phyloP scores from a whole-genome alignment of 2,113 vertebrate genomes.

The Mastomys coucha region DNA sequence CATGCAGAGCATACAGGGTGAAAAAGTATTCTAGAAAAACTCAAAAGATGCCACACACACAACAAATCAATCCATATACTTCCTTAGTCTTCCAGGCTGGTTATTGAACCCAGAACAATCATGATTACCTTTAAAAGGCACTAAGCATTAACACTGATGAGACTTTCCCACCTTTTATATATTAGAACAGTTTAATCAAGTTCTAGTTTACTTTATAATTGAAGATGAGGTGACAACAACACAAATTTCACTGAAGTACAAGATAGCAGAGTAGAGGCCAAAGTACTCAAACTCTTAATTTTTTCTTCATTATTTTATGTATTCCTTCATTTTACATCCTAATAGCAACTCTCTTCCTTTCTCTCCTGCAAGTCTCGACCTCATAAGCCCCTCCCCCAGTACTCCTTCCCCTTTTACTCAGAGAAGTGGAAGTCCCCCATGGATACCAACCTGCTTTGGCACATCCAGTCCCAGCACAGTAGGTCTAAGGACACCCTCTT shows the following conservation, averaged over 20 bases:
- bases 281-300: background rate
- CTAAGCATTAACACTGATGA: slow-evolving; percentile 5
- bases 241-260: background rate
- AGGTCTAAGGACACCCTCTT: too few relatives aligned
- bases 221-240: background rate
- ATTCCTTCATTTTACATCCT: too few relatives aligned
- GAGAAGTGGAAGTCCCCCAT: too few relatives aligned
- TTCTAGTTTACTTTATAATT: background rate
- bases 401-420: too few relatives aligned
- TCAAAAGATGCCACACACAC: background rate
- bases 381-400: too few relatives aligned
- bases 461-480: too few relatives aligned
- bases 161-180: background rate
- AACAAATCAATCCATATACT: background rate
- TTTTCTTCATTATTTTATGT: too few relatives aligned
- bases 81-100: background rate
- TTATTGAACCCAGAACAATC: background rate
- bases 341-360: too few relatives aligned
- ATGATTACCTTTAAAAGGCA: background rate
- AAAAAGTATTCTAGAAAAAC: background rate
- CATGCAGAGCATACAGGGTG: background rate
- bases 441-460: too few relatives aligned
- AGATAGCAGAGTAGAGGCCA: background rate
- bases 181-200: background rate
- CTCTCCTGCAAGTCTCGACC: too few relatives aligned